A percentile compares a stretch with the other conserved stretches of the same genome.
These are phyloP conservation scores for Argya squamiceps DNA, from an alignment of 2,797 vertebrate genomes.

Conservation along the genomic window DNA sequence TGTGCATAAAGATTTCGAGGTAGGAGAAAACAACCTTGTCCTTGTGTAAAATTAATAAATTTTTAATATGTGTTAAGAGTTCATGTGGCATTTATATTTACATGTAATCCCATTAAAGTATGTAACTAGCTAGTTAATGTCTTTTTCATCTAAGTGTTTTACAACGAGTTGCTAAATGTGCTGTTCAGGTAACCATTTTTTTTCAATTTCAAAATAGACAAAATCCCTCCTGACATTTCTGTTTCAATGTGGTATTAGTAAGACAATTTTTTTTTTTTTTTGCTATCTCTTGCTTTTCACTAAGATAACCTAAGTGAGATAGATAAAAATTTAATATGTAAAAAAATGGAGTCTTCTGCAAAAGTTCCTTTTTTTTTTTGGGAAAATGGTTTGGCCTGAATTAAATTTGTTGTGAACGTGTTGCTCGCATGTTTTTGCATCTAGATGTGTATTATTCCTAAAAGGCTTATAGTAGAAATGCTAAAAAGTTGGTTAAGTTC, in stretches of 20 bases:
- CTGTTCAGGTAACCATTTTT: not conserved
- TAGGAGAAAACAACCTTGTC: not conserved
- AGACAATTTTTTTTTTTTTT: not conserved
- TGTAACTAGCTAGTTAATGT: not conserved
- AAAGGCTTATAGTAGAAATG: not conserved
- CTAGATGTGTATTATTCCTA: not conserved
- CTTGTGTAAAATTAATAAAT: not conserved
- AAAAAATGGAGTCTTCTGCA: not conserved
- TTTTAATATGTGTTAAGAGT: not conserved
- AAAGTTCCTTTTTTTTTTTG: not conserved
- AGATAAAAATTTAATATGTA: not conserved
- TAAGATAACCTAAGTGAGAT: not conserved
- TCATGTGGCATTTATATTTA: not conserved
- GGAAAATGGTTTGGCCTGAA: not conserved
- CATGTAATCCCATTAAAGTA: not conserved
- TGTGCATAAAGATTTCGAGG: not conserved
- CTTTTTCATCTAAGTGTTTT: not conserved
- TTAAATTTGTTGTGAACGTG: not conserved
- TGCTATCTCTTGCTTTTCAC: not conserved
- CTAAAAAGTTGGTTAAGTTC: not conserved
- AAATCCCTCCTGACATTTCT: not conserved
- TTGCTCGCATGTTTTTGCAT: not conserved
- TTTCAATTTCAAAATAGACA: not conserved
- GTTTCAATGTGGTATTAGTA: not conserved
- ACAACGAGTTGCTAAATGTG: not conserved